phyloP scores from a whole-genome alignment of 1,140 invertebrate species.

The Drosophila teissieri region DNA sequence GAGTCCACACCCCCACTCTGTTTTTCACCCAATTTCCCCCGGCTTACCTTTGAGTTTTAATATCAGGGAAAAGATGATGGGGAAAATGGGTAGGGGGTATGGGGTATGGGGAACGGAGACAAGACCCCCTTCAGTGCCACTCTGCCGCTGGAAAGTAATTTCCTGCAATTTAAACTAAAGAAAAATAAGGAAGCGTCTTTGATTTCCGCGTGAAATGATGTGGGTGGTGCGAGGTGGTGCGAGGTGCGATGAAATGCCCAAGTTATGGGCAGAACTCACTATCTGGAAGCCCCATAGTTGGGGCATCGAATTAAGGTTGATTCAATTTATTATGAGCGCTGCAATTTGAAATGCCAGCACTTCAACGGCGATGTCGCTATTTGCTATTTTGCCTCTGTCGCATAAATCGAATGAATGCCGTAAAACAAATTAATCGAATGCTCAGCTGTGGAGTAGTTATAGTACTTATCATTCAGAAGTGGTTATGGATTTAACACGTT shows the following conservation, averaged over 20 bases:
- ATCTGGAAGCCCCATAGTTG: not conserved
- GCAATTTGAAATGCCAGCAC: conserved; percentile 22
- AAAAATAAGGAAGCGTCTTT: conserved; percentile 84
- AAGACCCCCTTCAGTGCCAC: conserved; percentile 3
- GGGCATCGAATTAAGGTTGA: conserved; percentile 63
- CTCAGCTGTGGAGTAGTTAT: not conserved
- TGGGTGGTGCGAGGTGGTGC: no score
- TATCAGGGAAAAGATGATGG: conserved; percentile 58
- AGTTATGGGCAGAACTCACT: not conserved
- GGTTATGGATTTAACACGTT: no score
- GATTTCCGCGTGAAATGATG: conserved; percentile 81
- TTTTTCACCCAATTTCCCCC: not conserved
- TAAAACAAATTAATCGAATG: conserved; percentile 20
- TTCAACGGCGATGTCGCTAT: not conserved
- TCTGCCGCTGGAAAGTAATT: conserved; percentile 74
- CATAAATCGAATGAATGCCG: conserved; percentile 14
- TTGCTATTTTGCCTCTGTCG: not conserved
- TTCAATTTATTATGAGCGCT: conserved; percentile 70
- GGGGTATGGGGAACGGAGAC: no score
- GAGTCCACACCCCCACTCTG: not conserved
- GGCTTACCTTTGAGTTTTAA: conserved; percentile 74
- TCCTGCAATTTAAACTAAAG: conserved; percentile 83
- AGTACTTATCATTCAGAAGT: no score
- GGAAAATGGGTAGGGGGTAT: not conserved
- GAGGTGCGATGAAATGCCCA: no score